phyloP scores from a whole-genome alignment of 2,888 invertebrate genomes.

The Tipula lateralis region DNA sequence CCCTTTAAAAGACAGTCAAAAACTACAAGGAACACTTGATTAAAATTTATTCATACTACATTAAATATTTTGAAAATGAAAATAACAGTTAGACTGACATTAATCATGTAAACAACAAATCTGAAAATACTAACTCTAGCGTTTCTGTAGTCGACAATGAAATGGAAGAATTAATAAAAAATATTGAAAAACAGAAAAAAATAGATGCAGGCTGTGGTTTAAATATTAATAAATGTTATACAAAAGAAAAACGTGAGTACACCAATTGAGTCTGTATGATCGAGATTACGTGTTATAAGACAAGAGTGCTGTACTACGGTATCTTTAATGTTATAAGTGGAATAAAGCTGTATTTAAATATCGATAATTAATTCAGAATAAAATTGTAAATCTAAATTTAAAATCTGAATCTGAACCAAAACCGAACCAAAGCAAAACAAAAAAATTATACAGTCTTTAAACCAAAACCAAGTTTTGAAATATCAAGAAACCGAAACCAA shows the following conservation, averaged over 20 bases:
- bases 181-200: background rate
- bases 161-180: background rate
- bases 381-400: background rate
- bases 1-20: constrained; percentile 1
- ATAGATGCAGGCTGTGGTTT: background rate
- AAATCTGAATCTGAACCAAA: too few species aligned
- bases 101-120: background rate
- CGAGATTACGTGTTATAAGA: background rate
- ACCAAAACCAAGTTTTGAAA: too few species aligned
- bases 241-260: background rate
- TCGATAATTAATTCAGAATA: background rate
- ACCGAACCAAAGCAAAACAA: too few species aligned
- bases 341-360: background rate
- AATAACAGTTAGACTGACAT: background rate
- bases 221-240: constrained; percentile 2
- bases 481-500: too few species aligned
- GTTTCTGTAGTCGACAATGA: background rate
- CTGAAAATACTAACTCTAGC: background rate
- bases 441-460: too few species aligned
- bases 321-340: background rate
- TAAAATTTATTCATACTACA: constrained; percentile 20
- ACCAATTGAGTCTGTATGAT: too few species aligned
- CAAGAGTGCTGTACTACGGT: constrained; percentile 12
- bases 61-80: background rate
- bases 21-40: background rate